These are phyloP conservation scores for Apostichopus leukothele DNA, from an alignment of 53 echinoderm and acorn worm species.

Conservation along the genomic window DNA sequence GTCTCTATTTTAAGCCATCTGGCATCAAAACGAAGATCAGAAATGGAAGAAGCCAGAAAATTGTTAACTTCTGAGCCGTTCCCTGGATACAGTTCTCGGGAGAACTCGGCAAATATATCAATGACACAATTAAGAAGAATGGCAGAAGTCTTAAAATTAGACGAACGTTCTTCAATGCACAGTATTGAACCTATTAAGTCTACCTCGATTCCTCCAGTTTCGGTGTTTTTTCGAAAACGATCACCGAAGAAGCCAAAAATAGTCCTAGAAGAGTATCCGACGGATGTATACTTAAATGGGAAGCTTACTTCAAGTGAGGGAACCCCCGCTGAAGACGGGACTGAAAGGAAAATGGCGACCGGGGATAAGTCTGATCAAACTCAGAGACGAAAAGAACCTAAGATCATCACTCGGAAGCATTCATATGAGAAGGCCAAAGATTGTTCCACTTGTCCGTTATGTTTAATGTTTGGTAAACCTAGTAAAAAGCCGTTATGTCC, in stretches of 20 bases:
- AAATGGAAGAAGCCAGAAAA: constrained; percentile 31
- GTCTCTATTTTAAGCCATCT: constrained; percentile 13
- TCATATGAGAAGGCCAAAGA: background rate
- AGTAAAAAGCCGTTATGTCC: constrained; percentile 40
- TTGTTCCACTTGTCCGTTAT: constrained; percentile 20
- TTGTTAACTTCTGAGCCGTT: constrained; percentile 16
- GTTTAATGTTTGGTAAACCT: constrained; percentile 31
- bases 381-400: background rate
- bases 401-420: background rate
- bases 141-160: constrained; percentile 23
- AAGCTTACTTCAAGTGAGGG: background rate
- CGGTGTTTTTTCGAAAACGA: constrained; percentile 31
- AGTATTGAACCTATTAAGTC: background rate
- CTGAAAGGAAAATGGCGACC: background rate
- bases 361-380: background rate
- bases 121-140: constrained; percentile 19
- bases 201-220: constrained; percentile 5
- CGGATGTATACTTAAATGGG: background rate
- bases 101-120: constrained; percentile 29
- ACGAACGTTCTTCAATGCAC: background rate
- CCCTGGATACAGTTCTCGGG: constrained; percentile 19
- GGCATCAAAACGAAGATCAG: constrained; percentile 31
- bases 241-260: constrained; percentile 1
- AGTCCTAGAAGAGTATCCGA: constrained; percentile 25
- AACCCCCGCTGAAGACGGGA: background rate